Evolutionary conservation across 2,797 vertebrate genomes (phyloP).

Genomic region (Chelidonichthys spinosus): DNA sequence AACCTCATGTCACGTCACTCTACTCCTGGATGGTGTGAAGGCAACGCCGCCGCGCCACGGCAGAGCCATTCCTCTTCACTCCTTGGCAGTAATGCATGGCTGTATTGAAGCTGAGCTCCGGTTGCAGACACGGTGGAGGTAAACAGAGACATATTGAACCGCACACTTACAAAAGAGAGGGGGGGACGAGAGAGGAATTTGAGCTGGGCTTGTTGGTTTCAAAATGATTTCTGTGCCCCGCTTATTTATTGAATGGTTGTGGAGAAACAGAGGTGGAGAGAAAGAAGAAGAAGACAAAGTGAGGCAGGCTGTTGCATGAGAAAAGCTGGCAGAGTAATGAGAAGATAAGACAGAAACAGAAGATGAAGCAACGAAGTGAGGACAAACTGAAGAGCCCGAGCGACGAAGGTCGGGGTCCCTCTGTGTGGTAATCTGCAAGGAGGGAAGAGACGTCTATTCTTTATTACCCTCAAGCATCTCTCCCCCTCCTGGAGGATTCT

Average conservation of each 20-base stretch:
- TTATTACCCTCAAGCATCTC: slow-evolving; percentile 66
- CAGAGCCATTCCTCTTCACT: slow-evolving; percentile 16
- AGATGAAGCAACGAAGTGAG: slow-evolving; percentile 59
- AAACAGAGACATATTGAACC: slow-evolving; percentile 66
- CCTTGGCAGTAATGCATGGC: slow-evolving; percentile 36
- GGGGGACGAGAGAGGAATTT: slow-evolving; percentile 35
- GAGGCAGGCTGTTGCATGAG: slow-evolving; percentile 28
- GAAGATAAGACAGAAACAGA: slow-evolving; percentile 55
- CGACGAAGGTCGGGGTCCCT: slow-evolving; percentile 50
- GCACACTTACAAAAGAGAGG: slow-evolving; percentile 12
- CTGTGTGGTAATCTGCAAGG: slow-evolving; percentile 36
- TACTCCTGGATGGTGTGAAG: slow-evolving; percentile 8
- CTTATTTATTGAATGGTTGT: slow-evolving; percentile 54
- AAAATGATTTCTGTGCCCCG: slow-evolving; percentile 50
- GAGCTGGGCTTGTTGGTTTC: slow-evolving; percentile 46
- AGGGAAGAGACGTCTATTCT: slow-evolving; percentile 56
- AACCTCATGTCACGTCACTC: slow-evolving; percentile 37
- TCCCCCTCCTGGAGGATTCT: slow-evolving; percentile 63
- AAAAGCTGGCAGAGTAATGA: slow-evolving; percentile 46
- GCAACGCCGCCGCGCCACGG: slow-evolving; percentile 18
- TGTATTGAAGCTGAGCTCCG: slow-evolving; percentile 39
- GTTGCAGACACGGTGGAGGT: slow-evolving; percentile 51
- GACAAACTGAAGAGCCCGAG: slow-evolving; percentile 47
- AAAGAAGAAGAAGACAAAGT: slow-evolving; percentile 18
- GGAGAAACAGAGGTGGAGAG: slow-evolving; percentile 23